Evolutionary conservation across 2,113 vertebrate genomes (phyloP).

Genomic region (Etia nguti): DNA sequence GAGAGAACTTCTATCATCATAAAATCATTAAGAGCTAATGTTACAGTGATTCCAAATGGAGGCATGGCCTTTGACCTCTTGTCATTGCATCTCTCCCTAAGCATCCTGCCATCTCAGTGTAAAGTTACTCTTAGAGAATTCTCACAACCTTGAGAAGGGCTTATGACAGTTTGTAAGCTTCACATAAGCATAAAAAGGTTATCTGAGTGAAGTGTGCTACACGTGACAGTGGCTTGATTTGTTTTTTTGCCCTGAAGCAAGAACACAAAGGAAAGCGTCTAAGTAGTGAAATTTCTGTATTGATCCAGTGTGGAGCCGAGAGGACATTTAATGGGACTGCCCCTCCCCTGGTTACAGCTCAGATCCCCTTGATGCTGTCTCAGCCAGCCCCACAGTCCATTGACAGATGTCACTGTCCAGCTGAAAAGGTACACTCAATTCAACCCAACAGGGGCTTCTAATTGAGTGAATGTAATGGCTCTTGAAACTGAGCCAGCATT

Average conservation of each 20-base stretch:
- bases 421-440: slow-evolving; percentile 81
- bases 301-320: slow-evolving; percentile 77
- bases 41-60: slow-evolving; percentile 40
- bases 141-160: not conserved
- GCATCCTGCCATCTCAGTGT: slow-evolving; percentile 34
- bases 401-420: slow-evolving; percentile 81
- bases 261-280: slow-evolving; percentile 17
- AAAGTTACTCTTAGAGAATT: slow-evolving; percentile 19
- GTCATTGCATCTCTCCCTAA: slow-evolving; percentile 10
- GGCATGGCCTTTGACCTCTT: slow-evolving; percentile 43
- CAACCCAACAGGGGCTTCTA: slow-evolving; percentile 15
- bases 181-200: not conserved
- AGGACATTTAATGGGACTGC: slow-evolving; percentile 66
- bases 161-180: not conserved
- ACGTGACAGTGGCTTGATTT: not conserved
- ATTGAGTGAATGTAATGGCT: slow-evolving; percentile 42
- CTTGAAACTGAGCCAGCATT: slow-evolving; percentile 24
- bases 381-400: slow-evolving; percentile 63
- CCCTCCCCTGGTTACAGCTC: slow-evolving; percentile 61
- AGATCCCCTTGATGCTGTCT: slow-evolving; percentile 69
- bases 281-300: slow-evolving; percentile 49
- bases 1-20: not conserved
- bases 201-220: not conserved
- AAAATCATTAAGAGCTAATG: slow-evolving; percentile 48
- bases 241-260: not conserved